A percentile compares a stretch with the other conserved stretches of the same genome.
phyloP scores from a whole-genome alignment of 2,797 vertebrate genomes.

The Calcarius lapponicus region DNA sequence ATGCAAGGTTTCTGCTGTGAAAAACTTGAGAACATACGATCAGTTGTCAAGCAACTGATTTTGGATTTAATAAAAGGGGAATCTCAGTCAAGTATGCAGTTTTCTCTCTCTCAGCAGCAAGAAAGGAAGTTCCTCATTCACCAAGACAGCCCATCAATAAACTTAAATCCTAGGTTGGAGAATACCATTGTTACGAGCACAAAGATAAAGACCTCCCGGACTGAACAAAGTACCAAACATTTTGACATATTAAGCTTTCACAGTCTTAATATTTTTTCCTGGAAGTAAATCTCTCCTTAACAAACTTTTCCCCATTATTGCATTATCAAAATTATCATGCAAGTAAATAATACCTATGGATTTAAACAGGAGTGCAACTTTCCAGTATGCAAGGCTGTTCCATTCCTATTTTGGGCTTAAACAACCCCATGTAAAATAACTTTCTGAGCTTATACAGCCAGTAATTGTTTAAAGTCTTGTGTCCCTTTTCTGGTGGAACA shows the following conservation, averaged over 20 bases:
- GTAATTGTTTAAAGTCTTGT: constrained; percentile 11
- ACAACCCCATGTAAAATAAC: not conserved
- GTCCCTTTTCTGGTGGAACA: constrained; percentile 33
- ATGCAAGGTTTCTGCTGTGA: not conserved
- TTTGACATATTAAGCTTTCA: constrained; percentile 10
- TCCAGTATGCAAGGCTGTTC: not conserved
- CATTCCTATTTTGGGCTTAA: not conserved
- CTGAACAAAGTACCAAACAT: constrained; percentile 33
- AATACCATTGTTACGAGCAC: not conserved
- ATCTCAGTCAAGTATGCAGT: not conserved
- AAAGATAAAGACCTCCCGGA: constrained; percentile 23
- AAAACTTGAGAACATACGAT: rapidly evolving
- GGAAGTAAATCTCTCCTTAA: not conserved
- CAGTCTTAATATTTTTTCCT: not conserved
- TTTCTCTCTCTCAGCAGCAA: not conserved
- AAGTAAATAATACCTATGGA: not conserved
- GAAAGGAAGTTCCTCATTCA: constrained; percentile 9
- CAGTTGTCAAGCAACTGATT: not conserved
- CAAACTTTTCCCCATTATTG: not conserved
- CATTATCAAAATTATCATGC: not conserved
- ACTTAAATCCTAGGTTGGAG: not conserved
- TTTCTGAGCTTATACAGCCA: not conserved
- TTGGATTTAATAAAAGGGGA: not conserved
- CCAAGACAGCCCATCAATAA: constrained; percentile 5
- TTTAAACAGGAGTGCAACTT: not conserved